Base-by-base conservation (phyloP, 2,113 vertebrate species). In the Malurus melanocephalus region DNA sequence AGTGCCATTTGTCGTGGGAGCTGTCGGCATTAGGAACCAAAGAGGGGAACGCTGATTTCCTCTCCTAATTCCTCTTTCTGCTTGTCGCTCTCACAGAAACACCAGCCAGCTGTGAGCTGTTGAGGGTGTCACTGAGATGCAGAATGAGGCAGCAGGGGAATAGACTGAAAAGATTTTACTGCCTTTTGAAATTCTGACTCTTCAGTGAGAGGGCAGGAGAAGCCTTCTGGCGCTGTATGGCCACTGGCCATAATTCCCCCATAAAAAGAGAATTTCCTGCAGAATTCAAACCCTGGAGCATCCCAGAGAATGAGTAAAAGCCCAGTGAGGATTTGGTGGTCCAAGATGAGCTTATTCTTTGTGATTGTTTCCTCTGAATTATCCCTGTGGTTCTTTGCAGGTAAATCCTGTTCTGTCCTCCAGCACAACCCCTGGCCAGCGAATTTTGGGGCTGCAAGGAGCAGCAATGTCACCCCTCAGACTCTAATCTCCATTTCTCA, bases 371-470 rank as follows among this genome's bases (percentile, higher is more conserved):
- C 24, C 49, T 67, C 15, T 45, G 62, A 32, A 4, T 59, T 27
- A 22, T 27, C 40, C 2, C 27, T 15, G 11, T 11, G 30, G 16
- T 62, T 33, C 16, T 24, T 48, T 28, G 43, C 2, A 2, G 28
- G 32, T 17, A 10, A 67, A 10, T 46, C 42, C 53, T 7, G 6
- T 53, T 67, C 23, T 7, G 0, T 17, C 45, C 52, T 35, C 48
- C 17, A 16, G 0, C 2, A 1, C 15, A 20, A 24, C 17, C 23
- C 33, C 64, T 55, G 76, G 30, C 13, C 21, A 16, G 1, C 27
- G 42, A 19, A 20, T 6, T 27, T 38, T 12, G 46, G 42, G 48
- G 51, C 59, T 73, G 3, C 60, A 42, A 11, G 51, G 15, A 68
- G 72, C 53, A 75, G 35, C 10, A 33, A 1, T 4, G 10, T 22